Conservation (phyloP, 2,888 invertebrate genomes). For the Anorthoa munda region DNA sequence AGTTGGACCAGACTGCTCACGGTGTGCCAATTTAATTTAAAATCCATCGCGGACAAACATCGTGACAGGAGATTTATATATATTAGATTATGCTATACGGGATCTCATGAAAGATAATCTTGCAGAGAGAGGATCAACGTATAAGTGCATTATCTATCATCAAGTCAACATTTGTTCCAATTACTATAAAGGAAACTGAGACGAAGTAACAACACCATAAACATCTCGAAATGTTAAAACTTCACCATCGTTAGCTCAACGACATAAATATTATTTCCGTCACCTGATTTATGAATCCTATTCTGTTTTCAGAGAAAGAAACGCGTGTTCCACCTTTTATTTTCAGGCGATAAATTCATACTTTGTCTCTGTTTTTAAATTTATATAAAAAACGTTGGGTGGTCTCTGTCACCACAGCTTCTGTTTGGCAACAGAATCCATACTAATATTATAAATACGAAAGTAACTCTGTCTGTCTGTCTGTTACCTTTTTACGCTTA, state of each 20-base stretch:
- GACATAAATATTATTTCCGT: constrained; percentile 70
- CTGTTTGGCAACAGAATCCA: not conserved
- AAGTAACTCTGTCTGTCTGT: no score
- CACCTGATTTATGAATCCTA: constrained; percentile 63
- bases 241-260: constrained; percentile 49
- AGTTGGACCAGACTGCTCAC: no score
- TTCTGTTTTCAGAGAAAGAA: constrained; percentile 42
- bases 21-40: no score
- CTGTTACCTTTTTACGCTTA: no score
- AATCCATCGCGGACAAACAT: no score
- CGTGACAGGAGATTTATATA: no score
- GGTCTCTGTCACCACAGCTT: constrained; percentile 3
- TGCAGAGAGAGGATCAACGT: not conserved
- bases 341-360: constrained; percentile 44
- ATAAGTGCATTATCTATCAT: not conserved
- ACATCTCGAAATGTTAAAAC: constrained; percentile 38
- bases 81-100: not conserved
- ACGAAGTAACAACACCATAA: constrained; percentile 24
- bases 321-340: constrained; percentile 38
- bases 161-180: not conserved
- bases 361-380: not conserved
- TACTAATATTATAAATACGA: no score
- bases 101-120: not conserved
- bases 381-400: constrained; percentile 13
- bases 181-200: not conserved